These are phyloP conservation scores for Drosophila bocki DNA, from an alignment of 1,140 invertebrate species.

Conservation along the genomic window DNA sequence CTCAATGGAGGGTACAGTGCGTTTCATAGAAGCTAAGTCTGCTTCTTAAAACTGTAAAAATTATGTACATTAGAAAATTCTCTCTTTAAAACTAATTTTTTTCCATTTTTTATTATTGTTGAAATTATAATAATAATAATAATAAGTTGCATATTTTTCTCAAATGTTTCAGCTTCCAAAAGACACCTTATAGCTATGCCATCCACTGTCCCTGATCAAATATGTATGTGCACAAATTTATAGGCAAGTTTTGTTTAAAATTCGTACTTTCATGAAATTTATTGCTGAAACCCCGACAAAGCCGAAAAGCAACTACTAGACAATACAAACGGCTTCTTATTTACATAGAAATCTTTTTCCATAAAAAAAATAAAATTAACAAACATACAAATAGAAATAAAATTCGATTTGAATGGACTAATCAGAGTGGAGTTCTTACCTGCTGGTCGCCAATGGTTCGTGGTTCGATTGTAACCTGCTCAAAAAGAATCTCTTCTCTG, in stretches of 20 bases:
- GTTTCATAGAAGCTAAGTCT: not conserved
- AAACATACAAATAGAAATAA: conserved; percentile 12
- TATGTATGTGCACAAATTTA: conserved; percentile 30
- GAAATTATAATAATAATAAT: no score
- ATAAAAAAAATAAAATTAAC: conserved; percentile 20
- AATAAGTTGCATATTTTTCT: no score
- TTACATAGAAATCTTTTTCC: conserved; percentile 49
- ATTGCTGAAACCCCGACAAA: conserved; percentile 54
- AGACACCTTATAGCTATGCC: not conserved
- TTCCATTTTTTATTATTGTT: no score
- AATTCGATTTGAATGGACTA: conserved; percentile 42
- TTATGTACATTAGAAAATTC: not conserved
- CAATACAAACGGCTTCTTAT: conserved; percentile 44
- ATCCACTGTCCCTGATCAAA: conserved; percentile 7
- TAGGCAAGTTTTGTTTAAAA: conserved; percentile 60
- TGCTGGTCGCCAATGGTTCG: conserved; percentile 23
- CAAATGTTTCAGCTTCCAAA: no score
- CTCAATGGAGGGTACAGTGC: conserved; percentile 31
- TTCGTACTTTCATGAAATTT: conserved; percentile 68
- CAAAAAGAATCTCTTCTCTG: conserved; percentile 14
- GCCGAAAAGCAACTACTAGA: conserved; percentile 47
- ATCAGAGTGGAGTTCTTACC: conserved; percentile 46
- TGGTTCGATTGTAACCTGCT: conserved; percentile 20
- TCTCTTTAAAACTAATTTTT: no score
- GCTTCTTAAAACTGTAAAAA: not conserved